Evolutionary conservation across 2,888 invertebrate species (phyloP).

Genomic region (Pocota personata): DNA sequence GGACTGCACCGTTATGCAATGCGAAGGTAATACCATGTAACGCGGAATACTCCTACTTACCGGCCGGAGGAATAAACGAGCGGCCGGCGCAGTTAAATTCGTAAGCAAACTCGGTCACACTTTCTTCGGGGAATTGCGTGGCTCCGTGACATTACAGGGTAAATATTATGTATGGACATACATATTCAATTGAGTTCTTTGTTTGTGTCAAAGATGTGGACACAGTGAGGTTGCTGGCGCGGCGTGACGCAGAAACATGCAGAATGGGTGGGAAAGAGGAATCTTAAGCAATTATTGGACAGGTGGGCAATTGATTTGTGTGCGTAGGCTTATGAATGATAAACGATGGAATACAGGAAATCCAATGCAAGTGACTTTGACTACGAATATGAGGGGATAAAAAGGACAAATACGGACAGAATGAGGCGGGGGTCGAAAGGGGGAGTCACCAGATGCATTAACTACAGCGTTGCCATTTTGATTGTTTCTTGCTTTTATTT

Average conservation of each 20-base stretch:
- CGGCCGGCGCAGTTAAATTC: constrained; percentile 41
- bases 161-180: constrained; percentile 34
- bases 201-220: constrained; percentile 38
- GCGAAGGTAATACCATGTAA: constrained; percentile 57
- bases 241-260: background rate
- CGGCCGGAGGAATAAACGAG: background rate
- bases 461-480: no score
- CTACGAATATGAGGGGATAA: background rate
- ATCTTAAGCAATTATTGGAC: constrained; percentile 55
- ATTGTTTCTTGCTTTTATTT: no score
- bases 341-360: constrained; percentile 52
- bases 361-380: constrained; percentile 4
- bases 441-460: background rate
- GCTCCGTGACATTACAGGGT: constrained; percentile 62
- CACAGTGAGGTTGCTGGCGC: background rate
- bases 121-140: constrained; percentile 67
- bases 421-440: background rate
- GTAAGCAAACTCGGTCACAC: constrained; percentile 73
- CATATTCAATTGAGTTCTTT: constrained; percentile 53
- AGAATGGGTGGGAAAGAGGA: constrained; percentile 28
- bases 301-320: constrained; percentile 68
- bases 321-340: constrained; percentile 39
- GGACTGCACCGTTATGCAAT: constrained; percentile 72
- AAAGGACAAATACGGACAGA: background rate
- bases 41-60: constrained; percentile 10